These are phyloP conservation scores for Hylia prasina DNA, from an alignment of 2,113 vertebrate genomes.

Conservation along the genomic window DNA sequence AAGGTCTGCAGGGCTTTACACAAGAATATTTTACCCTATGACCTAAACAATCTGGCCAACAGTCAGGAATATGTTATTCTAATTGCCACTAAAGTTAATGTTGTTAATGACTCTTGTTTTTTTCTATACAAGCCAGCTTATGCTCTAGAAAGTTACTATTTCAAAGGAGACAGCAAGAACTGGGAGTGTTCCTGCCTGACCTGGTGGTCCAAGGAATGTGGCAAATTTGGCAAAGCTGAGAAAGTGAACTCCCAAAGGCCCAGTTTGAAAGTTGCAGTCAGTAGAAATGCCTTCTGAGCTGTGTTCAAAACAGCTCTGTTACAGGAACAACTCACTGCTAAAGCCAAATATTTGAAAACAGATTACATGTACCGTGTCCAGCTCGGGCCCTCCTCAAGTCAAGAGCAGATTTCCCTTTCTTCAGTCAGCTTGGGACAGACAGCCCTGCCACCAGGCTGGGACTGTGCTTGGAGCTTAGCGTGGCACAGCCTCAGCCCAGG, in stretches of 20 bases:
- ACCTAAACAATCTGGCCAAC: slow-evolving; percentile 46
- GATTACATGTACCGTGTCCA: background rate
- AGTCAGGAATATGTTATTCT: slow-evolving; percentile 52
- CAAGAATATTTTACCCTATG: slow-evolving; percentile 46
- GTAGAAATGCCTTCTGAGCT: slow-evolving; percentile 32
- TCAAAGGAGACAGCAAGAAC: slow-evolving; percentile 3
- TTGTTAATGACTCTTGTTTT: slow-evolving; percentile 6
- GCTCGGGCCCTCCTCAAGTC: background rate
- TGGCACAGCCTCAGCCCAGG: background rate
- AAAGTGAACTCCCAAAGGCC: background rate
- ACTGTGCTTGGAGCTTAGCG: accelerated
- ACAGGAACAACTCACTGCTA: background rate
- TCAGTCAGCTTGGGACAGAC: background rate
- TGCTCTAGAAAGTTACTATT: background rate
- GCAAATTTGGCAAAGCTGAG: slow-evolving; percentile 44
- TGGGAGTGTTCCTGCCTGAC: slow-evolving; percentile 35
- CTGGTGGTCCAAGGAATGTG: slow-evolving; percentile 53
- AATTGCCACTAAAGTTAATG: slow-evolving; percentile 43
- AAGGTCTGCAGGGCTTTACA: slow-evolving; percentile 10
- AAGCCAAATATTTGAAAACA: slow-evolving; percentile 30
- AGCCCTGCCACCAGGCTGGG: accelerated
- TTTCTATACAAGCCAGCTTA: background rate
- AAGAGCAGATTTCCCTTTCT: background rate
- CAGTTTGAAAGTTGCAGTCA: background rate
- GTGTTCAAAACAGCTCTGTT: slow-evolving; percentile 45